phyloP scores from a whole-genome alignment of 2,888 invertebrate genomes.

The Nudaria mundana region DNA sequence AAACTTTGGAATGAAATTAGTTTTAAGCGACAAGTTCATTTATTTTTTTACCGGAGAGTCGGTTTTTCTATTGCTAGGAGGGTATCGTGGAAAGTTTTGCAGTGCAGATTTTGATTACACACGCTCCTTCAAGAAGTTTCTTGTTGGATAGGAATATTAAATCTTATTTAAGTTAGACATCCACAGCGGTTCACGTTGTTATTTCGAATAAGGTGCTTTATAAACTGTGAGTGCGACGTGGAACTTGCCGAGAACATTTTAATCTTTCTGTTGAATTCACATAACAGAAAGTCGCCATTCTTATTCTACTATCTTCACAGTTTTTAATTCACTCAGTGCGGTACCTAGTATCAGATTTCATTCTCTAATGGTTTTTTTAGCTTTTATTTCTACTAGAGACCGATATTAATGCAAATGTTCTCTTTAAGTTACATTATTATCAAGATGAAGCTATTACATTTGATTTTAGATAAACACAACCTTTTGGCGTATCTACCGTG shows the following conservation, averaged over 20 bases:
- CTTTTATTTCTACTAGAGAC: conserved; percentile 22
- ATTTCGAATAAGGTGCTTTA: conserved; percentile 77
- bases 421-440: conserved; percentile 35
- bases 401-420: conserved; percentile 25
- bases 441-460: conserved; percentile 41
- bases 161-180: conserved; percentile 81
- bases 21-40: conserved; percentile 80
- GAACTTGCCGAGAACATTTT: conserved; percentile 57
- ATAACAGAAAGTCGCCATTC: conserved; percentile 43
- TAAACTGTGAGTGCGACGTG: conserved; percentile 56
- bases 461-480: conserved; percentile 50
- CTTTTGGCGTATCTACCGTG: conserved; percentile 42
- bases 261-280: conserved; percentile 50
- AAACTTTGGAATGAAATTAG: conserved; percentile 77
- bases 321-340: conserved; percentile 40
- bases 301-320: conserved; percentile 36
- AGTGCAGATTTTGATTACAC: conserved; percentile 80
- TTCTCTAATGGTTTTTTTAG: conserved; percentile 42
- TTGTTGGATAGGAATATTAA: conserved; percentile 78
- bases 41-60: conserved; percentile 67
- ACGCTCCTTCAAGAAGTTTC: conserved; percentile 76
- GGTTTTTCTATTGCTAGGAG: conserved; percentile 70
- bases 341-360: conserved; percentile 34
- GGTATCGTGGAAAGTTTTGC: conserved; percentile 69
- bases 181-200: conserved; percentile 72